Evolutionary conservation across 2,888 invertebrate genomes (phyloP).

Genomic region (Chouioia cunea): DNA sequence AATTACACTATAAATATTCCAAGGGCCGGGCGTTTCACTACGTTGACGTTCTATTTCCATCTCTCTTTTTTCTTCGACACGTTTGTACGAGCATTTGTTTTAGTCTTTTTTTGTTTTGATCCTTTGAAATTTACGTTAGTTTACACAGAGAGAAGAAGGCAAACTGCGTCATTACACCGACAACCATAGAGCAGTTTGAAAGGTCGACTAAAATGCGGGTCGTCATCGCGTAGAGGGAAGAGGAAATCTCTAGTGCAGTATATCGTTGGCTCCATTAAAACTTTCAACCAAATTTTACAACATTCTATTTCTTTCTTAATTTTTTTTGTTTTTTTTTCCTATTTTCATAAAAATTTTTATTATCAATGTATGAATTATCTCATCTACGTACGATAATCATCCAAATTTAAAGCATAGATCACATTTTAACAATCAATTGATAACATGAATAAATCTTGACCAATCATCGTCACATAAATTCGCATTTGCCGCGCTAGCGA

Average conservation of each 20-base stretch:
- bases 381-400: too few relatives aligned
- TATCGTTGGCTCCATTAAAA: too few relatives aligned
- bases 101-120: neutral
- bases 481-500: neutral
- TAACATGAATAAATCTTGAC: too few relatives aligned
- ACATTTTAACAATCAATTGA: too few relatives aligned
- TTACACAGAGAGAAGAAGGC: conserved; percentile 8
- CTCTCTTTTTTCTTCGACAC: neutral
- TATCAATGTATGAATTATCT: too few relatives aligned
- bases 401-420: too few relatives aligned
- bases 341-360: too few relatives aligned
- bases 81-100: neutral
- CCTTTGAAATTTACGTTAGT: conserved; percentile 5
- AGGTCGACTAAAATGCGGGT: conserved; percentile 11
- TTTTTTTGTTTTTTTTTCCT: too few relatives aligned
- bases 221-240: conserved; percentile 7
- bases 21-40: conserved; percentile 1
- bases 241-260: neutral
- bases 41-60: conserved; percentile 9
- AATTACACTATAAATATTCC: conserved; percentile 35
- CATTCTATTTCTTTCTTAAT: too few relatives aligned
- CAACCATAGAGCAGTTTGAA: conserved; percentile 40
- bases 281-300: too few relatives aligned
- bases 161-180: conserved; percentile 23
- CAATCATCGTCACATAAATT: too few relatives aligned